These are phyloP conservation scores for Sardinella longiceps DNA, from an alignment of 2,797 vertebrate genomes.

Conservation along the genomic window DNA sequence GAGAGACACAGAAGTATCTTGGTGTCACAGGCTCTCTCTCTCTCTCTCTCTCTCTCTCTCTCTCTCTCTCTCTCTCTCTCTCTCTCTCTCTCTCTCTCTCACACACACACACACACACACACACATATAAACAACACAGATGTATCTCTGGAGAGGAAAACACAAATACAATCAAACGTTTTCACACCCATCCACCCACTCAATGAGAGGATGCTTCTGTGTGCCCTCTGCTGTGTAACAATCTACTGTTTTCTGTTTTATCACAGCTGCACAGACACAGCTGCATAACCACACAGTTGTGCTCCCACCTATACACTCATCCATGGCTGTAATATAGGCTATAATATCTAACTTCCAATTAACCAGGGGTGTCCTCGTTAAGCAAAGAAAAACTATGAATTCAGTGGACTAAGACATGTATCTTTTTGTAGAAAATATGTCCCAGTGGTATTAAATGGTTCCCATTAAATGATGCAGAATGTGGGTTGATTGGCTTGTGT, in stretches of 20 bases:
- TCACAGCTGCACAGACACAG: neutral
- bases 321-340: neutral
- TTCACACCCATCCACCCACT: neutral
- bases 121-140: neutral
- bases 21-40: neutral
- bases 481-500: too few species aligned
- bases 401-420: too few species aligned
- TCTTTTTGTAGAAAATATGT: too few species aligned
- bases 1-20: neutral
- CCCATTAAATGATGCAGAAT: too few species aligned
- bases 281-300: neutral
- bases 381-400: too few species aligned
- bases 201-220: neutral
- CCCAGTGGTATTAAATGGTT: too few species aligned
- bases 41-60: neutral
- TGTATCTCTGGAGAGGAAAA: neutral
- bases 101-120: constrained; percentile 6
- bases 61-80: neutral
- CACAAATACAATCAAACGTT: neutral
- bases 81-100: neutral
- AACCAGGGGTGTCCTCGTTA: neutral
- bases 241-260: neutral
- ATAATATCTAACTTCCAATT: neutral
- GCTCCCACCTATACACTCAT: neutral
- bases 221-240: neutral